phyloP scores from a whole-genome alignment of 2,797 vertebrate genomes.

The Bucorvus abyssinicus region DNA sequence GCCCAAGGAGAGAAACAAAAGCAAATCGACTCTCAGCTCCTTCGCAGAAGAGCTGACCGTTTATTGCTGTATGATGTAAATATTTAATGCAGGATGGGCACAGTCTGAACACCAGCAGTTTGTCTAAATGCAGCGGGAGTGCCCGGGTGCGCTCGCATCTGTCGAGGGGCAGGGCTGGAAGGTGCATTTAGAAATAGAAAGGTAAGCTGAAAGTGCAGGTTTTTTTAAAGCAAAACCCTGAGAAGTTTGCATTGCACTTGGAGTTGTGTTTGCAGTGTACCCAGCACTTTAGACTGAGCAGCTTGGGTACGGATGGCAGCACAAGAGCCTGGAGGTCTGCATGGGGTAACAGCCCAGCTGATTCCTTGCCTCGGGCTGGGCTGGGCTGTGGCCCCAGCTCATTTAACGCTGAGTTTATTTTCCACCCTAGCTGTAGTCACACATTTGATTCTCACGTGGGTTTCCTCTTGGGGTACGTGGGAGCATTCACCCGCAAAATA shows the following conservation, averaged over 20 bases:
- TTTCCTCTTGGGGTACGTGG: fast-evolving
- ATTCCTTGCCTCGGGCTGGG: background rate
- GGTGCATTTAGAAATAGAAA: fast-evolving
- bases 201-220: background rate
- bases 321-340: background rate
- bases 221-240: background rate
- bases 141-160: fast-evolving
- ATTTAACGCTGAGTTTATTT: fast-evolving
- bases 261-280: background rate
- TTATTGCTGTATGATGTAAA: background rate
- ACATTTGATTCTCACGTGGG: fast-evolving
- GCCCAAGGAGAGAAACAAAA: background rate
- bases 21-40: background rate
- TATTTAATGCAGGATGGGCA: fast-evolving
- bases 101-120: fast-evolving
- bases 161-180: background rate
- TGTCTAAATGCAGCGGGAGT: background rate
- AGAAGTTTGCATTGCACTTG: background rate
- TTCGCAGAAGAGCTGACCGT: background rate
- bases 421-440: background rate
- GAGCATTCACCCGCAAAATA: background rate
- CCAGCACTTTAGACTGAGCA: fast-evolving
- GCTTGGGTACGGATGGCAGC: fast-evolving
- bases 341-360: fast-evolving
- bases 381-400: background rate